phyloP scores from a whole-genome alignment of 2,888 invertebrate species.

The Marasmarcha lunaedactyla region DNA sequence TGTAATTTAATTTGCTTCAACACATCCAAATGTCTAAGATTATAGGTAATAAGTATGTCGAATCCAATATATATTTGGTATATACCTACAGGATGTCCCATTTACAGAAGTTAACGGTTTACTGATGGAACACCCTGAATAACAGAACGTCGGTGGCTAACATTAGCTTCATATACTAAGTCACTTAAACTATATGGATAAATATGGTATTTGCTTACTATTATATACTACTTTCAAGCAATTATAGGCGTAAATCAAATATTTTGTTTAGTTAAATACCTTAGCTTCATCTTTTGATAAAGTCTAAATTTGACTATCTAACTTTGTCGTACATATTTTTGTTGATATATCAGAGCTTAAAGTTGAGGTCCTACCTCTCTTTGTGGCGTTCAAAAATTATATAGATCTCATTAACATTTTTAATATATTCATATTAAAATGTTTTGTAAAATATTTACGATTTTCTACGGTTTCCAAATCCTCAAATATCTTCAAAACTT shows the following conservation, averaged over 20 bases:
- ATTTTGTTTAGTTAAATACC: conserved; percentile 23
- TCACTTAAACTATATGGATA: conserved; percentile 26
- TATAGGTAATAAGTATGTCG: conserved; percentile 18
- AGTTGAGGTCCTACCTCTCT: conserved; percentile 38
- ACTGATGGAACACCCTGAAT: too few species aligned
- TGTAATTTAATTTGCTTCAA: too few species aligned
- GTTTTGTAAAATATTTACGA: too few species aligned
- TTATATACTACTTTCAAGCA: conserved; percentile 33
- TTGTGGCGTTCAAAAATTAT: conserved; percentile 5
- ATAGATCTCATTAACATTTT: conserved; percentile 8
- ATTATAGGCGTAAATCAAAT: conserved; percentile 43
- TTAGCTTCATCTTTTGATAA: conserved; percentile 42
- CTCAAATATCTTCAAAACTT: too few species aligned
- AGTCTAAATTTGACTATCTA: conserved; percentile 63
- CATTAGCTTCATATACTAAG: background rate
- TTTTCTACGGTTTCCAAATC: too few species aligned
- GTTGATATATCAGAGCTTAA: conserved; percentile 27
- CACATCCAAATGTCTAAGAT: too few species aligned
- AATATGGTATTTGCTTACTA: conserved; percentile 29
- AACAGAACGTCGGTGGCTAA: background rate
- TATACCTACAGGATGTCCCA: too few species aligned
- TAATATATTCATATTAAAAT: too few species aligned
- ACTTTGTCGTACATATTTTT: conserved; percentile 30
- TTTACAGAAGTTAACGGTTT: too few species aligned
- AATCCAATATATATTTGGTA: conserved; percentile 5